Percentiles rank a stretch among this genome's conserved stretches.
phyloP scores from a whole-genome alignment of 1,140 invertebrate species.

The Megalonaias nervosa region DNA sequence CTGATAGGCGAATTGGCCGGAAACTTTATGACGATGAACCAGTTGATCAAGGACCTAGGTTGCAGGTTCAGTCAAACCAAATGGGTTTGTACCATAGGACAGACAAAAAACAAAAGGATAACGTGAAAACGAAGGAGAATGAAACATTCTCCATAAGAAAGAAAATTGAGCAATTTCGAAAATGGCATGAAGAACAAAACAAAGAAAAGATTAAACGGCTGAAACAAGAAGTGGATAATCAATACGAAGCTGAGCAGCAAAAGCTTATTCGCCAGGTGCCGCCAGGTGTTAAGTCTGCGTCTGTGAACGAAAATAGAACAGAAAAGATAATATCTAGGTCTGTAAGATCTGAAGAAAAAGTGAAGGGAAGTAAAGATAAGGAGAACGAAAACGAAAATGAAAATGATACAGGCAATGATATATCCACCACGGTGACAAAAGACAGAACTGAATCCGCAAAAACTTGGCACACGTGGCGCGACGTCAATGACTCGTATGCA shows the following conservation, averaged over 20 bases:
- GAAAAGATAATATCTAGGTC: conserved; percentile 34
- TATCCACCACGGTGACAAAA: conserved; percentile 3
- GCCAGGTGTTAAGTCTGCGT: conserved; percentile 19
- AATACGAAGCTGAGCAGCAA: conserved; percentile 39
- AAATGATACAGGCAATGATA: background rate
- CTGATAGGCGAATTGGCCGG: conserved; percentile 28
- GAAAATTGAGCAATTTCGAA: conserved; percentile 58
- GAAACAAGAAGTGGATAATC: conserved; percentile 46
- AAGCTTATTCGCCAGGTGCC: conserved; percentile 29
- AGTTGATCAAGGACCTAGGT: conserved; percentile 27
- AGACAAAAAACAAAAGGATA: conserved; percentile 33
- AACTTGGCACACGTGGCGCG: conserved; percentile 64
- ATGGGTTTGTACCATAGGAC: conserved; percentile 46
- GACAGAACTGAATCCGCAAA: conserved; percentile 38
- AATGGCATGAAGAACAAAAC: conserved; percentile 56
- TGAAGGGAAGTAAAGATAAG: conserved; percentile 26
- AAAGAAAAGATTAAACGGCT: conserved; percentile 48
- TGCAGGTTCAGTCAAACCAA: conserved; percentile 49
- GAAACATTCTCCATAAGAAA: conserved; percentile 54
- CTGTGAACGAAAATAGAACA: background rate
- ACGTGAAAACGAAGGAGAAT: conserved; percentile 26
- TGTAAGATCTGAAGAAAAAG: conserved; percentile 30
- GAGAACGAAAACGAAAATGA: conserved; percentile 14
- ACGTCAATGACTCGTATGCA: conserved; percentile 62
- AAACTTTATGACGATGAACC: conserved; percentile 39